Evolutionary conservation across 2,113 vertebrate species (phyloP), one percentile per base, ranked within the genome.

Genomic region (Sprattus sprattus): DNA sequence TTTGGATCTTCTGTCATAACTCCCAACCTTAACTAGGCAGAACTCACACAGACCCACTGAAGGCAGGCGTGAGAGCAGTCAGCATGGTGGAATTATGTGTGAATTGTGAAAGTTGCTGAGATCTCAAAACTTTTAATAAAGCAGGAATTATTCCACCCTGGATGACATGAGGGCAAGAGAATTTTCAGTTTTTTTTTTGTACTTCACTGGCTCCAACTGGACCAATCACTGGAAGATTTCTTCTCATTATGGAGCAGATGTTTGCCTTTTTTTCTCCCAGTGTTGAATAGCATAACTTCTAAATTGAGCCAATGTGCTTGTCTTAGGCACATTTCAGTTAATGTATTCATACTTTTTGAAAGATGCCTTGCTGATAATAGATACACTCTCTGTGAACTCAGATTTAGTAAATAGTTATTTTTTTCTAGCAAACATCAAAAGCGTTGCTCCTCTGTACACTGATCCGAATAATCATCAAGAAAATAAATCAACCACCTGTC

Each of bases 351-450:
- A 28, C 25, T 11, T 78, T 11, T 78, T 78, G 71, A 78, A 78
- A 39, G 71, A 78, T 78, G 71, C 32, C 71, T 78, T 32, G 28
- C 71, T 78, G 71, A 39, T 78, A 28, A 78, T 78, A 32, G 28
- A 39, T 13, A 78, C 71, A 78, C 71, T 78, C 71, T 78, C 28
- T 78, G 71, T 78, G 71, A 78, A 78, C 71, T 39, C 32, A 15
- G 9, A 13, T 39, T 78, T 78, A 44, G 71, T 39, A 78, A 81
- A 60, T 18, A 25, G 32, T 81, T 85, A 28, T 85, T 6, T 60
- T 81, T 81, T 28, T 39, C 57, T 81, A 50, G 85, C 3, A 39
- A 32, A 60, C 81, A 80, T 88, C 83, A 78, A 89, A 84, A 86
- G 85, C 10, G 20, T 50, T 82, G 16, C 49, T 85, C 57, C 39